Conservation (phyloP, 2,113 vertebrate species). For the Aegotheles bennettii region DNA sequence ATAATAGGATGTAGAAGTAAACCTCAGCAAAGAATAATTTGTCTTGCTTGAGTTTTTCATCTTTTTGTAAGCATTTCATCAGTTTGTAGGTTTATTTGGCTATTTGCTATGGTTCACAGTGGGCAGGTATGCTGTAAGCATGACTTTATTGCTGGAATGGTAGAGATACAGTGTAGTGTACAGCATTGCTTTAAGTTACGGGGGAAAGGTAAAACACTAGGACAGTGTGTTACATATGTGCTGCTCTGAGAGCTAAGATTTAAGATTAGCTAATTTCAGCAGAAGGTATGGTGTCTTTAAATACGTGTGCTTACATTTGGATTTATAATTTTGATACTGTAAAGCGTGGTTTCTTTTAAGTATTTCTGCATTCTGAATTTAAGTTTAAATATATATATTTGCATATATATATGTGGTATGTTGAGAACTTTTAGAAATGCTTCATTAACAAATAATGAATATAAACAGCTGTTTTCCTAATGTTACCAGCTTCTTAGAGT, state of each 20-base stretch:
- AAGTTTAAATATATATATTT: conserved; percentile 1
- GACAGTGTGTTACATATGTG: background rate
- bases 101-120: background rate
- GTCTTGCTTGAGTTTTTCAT: background rate
- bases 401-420: background rate
- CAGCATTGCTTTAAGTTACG: background rate
- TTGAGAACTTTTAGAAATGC: background rate
- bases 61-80: background rate
- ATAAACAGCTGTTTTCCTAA: background rate
- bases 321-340: conserved; percentile 3
- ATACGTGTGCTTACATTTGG: background rate
- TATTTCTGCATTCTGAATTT: conserved; percentile 12
- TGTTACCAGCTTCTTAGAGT: conserved; percentile 6
- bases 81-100: background rate
- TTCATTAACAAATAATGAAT: conserved; percentile 11
- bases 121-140: background rate
- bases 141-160: background rate
- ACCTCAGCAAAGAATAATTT: background rate
- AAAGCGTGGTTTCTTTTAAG: background rate
- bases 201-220: background rate
- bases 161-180: background rate
- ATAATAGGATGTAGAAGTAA: background rate
- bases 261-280: background rate
- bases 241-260: background rate
- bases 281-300: background rate